Evolutionary conservation across 2,113 vertebrate species (phyloP), one percentile per base, ranked within the genome.

Genomic region (Platysteira castanea): DNA sequence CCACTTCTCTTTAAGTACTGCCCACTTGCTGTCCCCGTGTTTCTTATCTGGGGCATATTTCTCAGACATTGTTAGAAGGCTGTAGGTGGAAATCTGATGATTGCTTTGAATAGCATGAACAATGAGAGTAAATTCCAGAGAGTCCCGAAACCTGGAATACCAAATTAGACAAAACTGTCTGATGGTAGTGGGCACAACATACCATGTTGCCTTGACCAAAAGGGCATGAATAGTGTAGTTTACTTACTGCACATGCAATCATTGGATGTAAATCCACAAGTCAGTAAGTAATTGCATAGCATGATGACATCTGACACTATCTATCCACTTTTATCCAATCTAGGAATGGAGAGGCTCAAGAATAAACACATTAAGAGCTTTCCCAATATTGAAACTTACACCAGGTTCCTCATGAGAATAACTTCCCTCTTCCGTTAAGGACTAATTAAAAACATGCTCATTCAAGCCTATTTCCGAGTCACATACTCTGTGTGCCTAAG

Each of bases 61-160:
- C 56, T 96, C 78, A 6, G 97, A 93, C 33, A 97, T 87, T 30
- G 78, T 59, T 31, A 97, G 67, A 77, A 99, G 97, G 27, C 97
- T 97, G 81, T 99, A 99, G 41, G 98, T 98, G 47, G 98, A 98
- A 68, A 99, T 76, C 87, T 98, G 97, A 96, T 99, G 98, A 46
- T 96, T 90, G 54, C 97, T 99, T 84, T 93, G 63, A 93, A 99
- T 98, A 28, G 98, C 99, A 26, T 93, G 97, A 79, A 99, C 98
- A 10, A 98, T 97, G 68, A 99, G 83, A n/a, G 91, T 88, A 57
- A 91, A 97, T 91, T 98, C 98, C 80, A 98, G 24, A 12, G 97
- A 97, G 73, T 98, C 96, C 35, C 60, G 96, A 93, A 99, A 99
- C 95, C 99, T 99, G 95, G 63, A 93, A 84, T 92, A 24, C 30